Evolutionary conservation across 1,140 invertebrate genomes (phyloP).

Genomic region (Portunus trituberculatus): DNA sequence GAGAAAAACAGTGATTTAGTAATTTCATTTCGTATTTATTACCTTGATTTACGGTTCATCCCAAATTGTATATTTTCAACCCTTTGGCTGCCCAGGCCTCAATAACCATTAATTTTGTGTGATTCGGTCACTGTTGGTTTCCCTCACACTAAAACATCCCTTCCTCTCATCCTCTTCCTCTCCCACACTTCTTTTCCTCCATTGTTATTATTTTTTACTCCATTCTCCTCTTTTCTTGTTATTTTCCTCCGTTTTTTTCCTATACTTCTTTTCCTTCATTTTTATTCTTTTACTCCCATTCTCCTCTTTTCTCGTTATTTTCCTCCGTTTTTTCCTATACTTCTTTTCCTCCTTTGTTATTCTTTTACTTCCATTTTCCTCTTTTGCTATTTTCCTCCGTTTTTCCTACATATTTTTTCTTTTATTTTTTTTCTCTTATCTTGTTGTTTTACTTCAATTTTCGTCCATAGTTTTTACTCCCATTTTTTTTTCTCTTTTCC

Average conservation of each 20-base stretch:
- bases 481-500: neutral
- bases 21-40: slow-evolving; percentile 6
- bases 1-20: slow-evolving; percentile 2
- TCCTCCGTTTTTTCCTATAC: neutral
- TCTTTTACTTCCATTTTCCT: neutral
- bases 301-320: neutral
- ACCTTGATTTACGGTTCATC: slow-evolving; percentile 22
- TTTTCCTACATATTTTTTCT: no score
- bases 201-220: neutral
- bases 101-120: slow-evolving; percentile 24
- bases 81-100: neutral
- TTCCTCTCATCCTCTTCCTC: neutral
- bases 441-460: no score
- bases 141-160: neutral
- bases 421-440: no score
- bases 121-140: neutral
- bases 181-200: neutral
- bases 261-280: no score
- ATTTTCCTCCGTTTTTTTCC: neutral
- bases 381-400: no score
- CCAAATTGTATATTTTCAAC: slow-evolving; percentile 15
- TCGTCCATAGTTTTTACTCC: neutral
- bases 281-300: no score
- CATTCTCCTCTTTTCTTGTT: neutral
- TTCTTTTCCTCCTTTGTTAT: neutral